phyloP scores from a whole-genome alignment of 1,140 invertebrate species.

The Drosophila busckii region DNA sequence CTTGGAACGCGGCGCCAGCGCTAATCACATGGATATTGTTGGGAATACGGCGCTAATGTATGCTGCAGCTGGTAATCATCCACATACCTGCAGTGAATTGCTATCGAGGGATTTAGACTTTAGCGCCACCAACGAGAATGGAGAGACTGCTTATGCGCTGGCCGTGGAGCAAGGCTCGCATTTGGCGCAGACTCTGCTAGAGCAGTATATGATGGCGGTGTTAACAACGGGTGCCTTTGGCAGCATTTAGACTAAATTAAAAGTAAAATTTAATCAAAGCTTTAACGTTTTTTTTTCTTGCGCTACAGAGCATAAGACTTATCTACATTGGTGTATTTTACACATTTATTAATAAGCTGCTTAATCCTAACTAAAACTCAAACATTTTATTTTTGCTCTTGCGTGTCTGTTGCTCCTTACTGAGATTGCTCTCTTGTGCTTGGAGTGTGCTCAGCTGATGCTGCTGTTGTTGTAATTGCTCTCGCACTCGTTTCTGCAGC shows the following conservation, averaged over 20 bases:
- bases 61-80: conserved; percentile 91
- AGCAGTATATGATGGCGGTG: conserved; percentile 72
- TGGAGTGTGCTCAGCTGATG: conserved; percentile 82
- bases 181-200: conserved; percentile 65
- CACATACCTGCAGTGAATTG: conserved; percentile 90
- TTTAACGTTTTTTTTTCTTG: too few species aligned
- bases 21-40: conserved; percentile 90
- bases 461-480: conserved; percentile 82
- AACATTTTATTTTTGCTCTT: conserved; percentile 85
- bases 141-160: conserved; percentile 89
- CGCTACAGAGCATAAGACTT: too few species aligned
- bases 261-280: too few species aligned
- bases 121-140: conserved; percentile 87
- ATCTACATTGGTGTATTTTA: too few species aligned
- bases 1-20: conserved; percentile 86
- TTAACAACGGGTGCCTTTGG: conserved; percentile 49
- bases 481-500: conserved; percentile 81
- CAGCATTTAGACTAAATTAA: conserved; percentile 23
- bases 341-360: not conserved
- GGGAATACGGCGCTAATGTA: conserved; percentile 94
- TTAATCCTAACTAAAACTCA: conserved; percentile 80
- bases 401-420: conserved; percentile 84
- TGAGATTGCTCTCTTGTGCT: conserved; percentile 83
- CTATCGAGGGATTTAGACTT: conserved; percentile 87
- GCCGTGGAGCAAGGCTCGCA: conserved; percentile 81